Percentiles rank a stretch among this genome's conserved stretches.
phyloP scores from a whole-genome alignment of 1,140 invertebrate genomes.

The honey bee (Apis mellifera) region DNA sequence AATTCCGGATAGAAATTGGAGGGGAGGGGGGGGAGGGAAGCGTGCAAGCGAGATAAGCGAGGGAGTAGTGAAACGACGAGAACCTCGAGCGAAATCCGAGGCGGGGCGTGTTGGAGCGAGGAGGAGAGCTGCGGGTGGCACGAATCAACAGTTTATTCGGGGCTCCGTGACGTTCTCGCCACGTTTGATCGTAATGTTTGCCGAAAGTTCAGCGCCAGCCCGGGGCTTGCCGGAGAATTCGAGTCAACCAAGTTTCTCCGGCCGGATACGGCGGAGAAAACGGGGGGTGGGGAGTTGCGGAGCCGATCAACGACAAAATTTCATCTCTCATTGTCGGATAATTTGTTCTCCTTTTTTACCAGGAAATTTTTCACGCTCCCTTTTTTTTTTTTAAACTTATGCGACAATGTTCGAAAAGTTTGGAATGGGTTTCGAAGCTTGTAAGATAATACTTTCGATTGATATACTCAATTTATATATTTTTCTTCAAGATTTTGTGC shows the following conservation, averaged over 20 bases:
- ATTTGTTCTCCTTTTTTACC: not conserved
- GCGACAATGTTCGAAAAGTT: no score
- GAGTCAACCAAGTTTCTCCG: constrained; percentile 46
- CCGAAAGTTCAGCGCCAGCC: constrained; percentile 46
- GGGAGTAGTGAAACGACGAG: not conserved
- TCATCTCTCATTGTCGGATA: constrained; percentile 2
- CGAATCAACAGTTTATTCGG: constrained; percentile 66
- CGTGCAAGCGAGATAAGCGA: constrained; percentile 25
- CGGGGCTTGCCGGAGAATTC: constrained; percentile 44
- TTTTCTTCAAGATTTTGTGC: no score
- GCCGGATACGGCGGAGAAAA: constrained; percentile 22
- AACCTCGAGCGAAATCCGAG: constrained; percentile 30
- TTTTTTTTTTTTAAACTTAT: no score
- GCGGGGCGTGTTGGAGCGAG: not conserved
- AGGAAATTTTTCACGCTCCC: constrained; percentile 1
- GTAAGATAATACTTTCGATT: no score
- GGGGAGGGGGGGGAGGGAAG: not conserved
- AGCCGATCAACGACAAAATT: constrained; percentile 10
- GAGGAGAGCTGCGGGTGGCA: constrained; percentile 25
- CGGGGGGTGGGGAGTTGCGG: constrained; percentile 28
- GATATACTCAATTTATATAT: no score
- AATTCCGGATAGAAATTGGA: constrained; percentile 4
- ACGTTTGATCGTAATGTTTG: constrained; percentile 60
- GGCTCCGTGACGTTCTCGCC: constrained; percentile 43
- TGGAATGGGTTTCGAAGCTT: no score